phyloP scores from a whole-genome alignment of 1,140 invertebrate species.

The Antheraea pernyi region DNA sequence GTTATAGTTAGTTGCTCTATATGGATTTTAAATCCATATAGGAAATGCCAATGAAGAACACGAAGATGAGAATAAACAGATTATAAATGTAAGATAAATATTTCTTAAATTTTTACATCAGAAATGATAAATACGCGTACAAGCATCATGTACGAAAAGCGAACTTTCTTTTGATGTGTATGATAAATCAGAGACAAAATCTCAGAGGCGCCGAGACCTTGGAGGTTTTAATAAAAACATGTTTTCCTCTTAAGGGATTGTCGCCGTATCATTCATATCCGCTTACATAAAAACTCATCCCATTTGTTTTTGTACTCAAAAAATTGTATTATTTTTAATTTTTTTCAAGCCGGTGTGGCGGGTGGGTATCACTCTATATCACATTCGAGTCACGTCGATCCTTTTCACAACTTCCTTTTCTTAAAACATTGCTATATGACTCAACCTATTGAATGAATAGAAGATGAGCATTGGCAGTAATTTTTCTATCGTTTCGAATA shows the following conservation, averaged over 20 bases:
- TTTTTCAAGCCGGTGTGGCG: conserved; percentile 24
- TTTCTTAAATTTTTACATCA: background rate
- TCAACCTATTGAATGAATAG: conserved; percentile 13
- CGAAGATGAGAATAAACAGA: too few species aligned
- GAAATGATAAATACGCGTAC: background rate
- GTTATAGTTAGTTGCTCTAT: too few species aligned
- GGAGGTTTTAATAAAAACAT: conserved; percentile 18
- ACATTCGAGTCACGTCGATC: conserved; percentile 49
- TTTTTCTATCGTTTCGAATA: background rate
- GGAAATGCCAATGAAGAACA: too few species aligned
- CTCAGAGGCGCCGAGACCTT: background rate
- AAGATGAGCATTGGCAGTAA: background rate
- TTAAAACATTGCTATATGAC: conserved; percentile 49
- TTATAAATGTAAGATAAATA: background rate
- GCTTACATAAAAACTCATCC: conserved; percentile 26
- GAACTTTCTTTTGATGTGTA: conserved; percentile 11
- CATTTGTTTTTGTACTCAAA: conserved; percentile 27
- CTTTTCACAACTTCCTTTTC: conserved; percentile 56
- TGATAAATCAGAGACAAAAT: conserved; percentile 16
- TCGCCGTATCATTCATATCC: conserved; percentile 32
- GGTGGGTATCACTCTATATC: conserved; percentile 26
- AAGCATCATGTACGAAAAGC: background rate
- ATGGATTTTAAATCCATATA: too few species aligned
- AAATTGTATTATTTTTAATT: conserved; percentile 53
- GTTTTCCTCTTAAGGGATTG: conserved; percentile 24